A percentile compares a stretch with the other conserved stretches of the same genome.
Conservation (phyloP, 2,888 invertebrate genomes). For the Xylota sylvarum region DNA sequence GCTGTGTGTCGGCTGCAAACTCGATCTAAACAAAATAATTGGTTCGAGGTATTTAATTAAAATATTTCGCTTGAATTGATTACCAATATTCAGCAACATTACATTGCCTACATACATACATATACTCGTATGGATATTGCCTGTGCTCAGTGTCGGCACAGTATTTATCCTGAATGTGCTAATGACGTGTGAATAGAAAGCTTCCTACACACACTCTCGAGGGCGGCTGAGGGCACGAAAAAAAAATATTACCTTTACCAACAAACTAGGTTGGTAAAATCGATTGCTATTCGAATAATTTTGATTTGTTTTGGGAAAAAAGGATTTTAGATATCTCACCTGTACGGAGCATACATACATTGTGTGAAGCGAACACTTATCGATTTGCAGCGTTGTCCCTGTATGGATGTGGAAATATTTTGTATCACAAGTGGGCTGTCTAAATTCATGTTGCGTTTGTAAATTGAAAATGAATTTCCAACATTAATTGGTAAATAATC, state of each 20-base stretch:
- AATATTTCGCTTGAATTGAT: conserved; percentile 39
- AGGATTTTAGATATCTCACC: conserved; percentile 14
- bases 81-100: conserved; percentile 6
- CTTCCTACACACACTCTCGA: background rate
- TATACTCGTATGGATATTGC: too few species aligned
- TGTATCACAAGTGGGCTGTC: background rate
- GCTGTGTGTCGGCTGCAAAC: background rate
- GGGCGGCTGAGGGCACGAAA: background rate
- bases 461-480: conserved; percentile 30
- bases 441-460: conserved; percentile 8
- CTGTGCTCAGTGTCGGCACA: background rate
- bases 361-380: background rate
- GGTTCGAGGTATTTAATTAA: conserved; percentile 33
- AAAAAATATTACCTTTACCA: background rate
- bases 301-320: conserved; percentile 29
- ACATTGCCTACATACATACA: background rate
- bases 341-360: background rate
- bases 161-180: conserved; percentile 14
- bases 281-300: conserved; percentile 17
- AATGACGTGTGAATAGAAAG: conserved; percentile 3
- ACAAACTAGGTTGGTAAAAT: background rate
- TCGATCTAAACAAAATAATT: conserved; percentile 24
- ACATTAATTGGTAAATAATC: conserved; percentile 41
- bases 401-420: background rate
- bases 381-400: background rate